A percentile compares a stretch with the other conserved stretches of the same genome.
Conservation (phyloP, 2,113 vertebrate genomes). For the Ptilorrhoa leucosticta region DNA sequence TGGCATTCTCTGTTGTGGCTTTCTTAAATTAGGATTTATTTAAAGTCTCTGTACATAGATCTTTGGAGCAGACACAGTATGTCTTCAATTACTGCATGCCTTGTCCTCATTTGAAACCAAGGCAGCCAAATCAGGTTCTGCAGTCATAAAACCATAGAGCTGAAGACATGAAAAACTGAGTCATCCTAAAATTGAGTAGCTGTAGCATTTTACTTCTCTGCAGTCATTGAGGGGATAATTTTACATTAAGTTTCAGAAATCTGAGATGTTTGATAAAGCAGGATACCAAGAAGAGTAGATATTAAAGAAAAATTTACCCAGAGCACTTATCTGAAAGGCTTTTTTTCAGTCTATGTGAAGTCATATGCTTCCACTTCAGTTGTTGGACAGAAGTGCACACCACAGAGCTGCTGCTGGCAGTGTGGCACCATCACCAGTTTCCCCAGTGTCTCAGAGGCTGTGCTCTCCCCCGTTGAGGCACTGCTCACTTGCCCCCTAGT, state of each 20-base stretch:
- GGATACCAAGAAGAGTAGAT: background rate
- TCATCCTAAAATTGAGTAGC: background rate
- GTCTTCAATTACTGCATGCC: background rate
- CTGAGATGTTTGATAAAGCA: background rate
- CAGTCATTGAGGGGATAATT: background rate
- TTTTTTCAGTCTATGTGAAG: background rate
- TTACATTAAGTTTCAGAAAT: background rate
- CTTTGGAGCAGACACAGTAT: background rate
- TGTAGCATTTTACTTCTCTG: background rate
- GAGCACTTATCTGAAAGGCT: background rate
- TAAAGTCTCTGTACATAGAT: background rate
- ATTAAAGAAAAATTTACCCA: background rate
- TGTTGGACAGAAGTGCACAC: accelerated
- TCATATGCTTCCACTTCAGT: background rate
- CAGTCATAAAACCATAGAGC: background rate
- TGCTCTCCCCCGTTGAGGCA: accelerated
- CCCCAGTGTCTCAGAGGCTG: background rate
- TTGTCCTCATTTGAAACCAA: background rate
- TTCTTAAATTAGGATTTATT: background rate
- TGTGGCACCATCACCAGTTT: background rate
- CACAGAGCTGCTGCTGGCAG: background rate
- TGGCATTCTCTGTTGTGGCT: background rate
- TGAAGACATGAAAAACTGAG: background rate
- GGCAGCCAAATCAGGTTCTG: background rate
- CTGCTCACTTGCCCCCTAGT: background rate